Conservation (phyloP, 92 coral and sea anemone species). For the Parazoanthus swiftii region DNA sequence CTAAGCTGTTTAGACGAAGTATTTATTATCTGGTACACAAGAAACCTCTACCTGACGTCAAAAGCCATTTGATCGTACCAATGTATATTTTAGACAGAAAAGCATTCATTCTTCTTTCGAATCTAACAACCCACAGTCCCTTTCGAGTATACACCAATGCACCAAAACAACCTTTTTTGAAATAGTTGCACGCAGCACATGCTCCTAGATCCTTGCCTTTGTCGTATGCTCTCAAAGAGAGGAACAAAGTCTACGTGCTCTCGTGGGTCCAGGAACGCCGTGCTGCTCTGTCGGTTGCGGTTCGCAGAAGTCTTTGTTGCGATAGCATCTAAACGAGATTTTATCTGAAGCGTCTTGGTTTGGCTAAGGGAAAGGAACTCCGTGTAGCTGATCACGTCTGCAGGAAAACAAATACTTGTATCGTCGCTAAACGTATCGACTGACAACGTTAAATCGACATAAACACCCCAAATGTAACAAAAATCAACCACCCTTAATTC, state of each 20-base stretch:
- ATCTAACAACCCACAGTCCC: background rate
- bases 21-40: no score
- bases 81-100: no score
- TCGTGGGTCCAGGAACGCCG: constrained; percentile 83
- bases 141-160: background rate
- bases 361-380: constrained; percentile 42
- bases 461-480: no score
- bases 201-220: constrained; percentile 47
- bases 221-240: constrained; percentile 69
- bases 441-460: no score
- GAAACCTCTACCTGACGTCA: no score
- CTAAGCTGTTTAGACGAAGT: no score
- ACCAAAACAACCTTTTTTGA: background rate
- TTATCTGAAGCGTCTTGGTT: constrained; percentile 24
- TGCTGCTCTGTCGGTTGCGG: constrained; percentile 72
- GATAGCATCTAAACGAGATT: constrained; percentile 24
- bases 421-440: no score
- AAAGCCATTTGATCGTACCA: no score
- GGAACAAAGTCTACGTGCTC: constrained; percentile 66
- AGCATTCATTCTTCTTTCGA: no score
- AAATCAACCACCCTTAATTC: no score
- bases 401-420: background rate
- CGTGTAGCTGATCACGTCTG: constrained; percentile 43
- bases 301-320: constrained; percentile 23
- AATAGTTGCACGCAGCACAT: background rate